Conservation (phyloP, 2,797 vertebrate species). For the Acanthis flammea region DNA sequence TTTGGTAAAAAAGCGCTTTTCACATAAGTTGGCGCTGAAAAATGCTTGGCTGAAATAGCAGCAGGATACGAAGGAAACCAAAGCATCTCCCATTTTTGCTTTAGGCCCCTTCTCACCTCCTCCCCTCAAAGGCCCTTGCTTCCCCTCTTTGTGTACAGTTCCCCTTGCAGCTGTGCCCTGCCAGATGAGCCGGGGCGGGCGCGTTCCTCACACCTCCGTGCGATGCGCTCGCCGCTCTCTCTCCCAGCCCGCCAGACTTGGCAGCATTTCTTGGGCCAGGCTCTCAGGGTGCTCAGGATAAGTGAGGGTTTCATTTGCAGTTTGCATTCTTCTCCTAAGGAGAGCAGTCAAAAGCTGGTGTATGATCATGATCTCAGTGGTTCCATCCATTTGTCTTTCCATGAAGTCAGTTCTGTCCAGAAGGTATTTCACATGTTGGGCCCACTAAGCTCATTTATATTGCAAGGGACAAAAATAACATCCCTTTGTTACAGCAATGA, state of each 20-base stretch:
- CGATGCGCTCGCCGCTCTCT: neutral
- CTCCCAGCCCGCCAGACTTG: neutral
- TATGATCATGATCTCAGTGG: neutral
- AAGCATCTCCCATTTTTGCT: neutral
- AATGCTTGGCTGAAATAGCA: neutral
- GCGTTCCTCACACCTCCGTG: constrained; percentile 50
- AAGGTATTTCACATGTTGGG: constrained; percentile 35
- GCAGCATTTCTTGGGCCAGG: neutral
- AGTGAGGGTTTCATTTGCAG: constrained; percentile 41
- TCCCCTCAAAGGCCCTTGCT: neutral
- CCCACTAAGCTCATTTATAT: neutral
- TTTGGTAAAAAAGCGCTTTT: neutral
- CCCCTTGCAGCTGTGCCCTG: constrained; percentile 29
- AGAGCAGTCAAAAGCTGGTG: neutral
- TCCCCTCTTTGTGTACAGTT: neutral
- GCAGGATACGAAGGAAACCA: neutral
- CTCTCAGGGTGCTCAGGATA: constrained; percentile 3
- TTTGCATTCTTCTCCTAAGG: constrained; percentile 8
- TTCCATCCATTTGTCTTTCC: neutral
- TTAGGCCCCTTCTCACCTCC: neutral
- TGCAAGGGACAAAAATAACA: neutral
- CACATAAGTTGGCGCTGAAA: neutral
- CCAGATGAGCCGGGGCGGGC: neutral
- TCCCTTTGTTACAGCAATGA: neutral
- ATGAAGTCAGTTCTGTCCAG: neutral